Conservation (phyloP, 2,113 vertebrate species). For the Poeciliopsis turrubarensis region DNA sequence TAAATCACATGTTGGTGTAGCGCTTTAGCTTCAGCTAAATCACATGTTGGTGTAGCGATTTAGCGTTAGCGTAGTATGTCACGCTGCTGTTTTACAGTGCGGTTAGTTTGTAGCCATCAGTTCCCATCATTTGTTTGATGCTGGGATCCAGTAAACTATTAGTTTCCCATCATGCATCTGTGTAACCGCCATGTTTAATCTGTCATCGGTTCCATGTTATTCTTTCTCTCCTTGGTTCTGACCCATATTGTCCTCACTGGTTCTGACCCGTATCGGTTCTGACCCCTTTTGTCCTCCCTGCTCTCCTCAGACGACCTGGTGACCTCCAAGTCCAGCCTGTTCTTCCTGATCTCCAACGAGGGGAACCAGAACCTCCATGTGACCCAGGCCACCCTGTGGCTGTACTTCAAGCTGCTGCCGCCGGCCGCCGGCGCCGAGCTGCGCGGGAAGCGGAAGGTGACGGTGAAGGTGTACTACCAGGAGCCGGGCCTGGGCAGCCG, state of each 20-base stretch:
- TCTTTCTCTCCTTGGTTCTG: conserved; percentile 16
- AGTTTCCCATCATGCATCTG: not conserved
- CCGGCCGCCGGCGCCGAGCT: conserved; percentile 81
- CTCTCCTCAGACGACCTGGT: conserved; percentile 86
- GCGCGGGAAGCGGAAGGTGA: conserved; percentile 87
- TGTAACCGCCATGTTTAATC: no score
- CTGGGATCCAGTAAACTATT: not conserved
- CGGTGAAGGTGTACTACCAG: conserved; percentile 93
- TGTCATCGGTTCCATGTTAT: not conserved
- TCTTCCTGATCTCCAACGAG: conserved; percentile 95
- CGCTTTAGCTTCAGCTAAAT: no score
- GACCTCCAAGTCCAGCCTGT: conserved; percentile 92
- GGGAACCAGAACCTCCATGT: conserved; percentile 94
- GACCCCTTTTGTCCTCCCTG: not conserved
- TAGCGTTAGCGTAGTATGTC: no score
- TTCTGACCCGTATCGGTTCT: not conserved
- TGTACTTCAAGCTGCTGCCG: conserved; percentile 93
- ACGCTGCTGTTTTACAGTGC: no score
- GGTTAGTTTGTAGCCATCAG: no score
- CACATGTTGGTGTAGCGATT: no score
- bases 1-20: no score
- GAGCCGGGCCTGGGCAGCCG: conserved; percentile 86
- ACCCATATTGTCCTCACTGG: conserved; percentile 79
- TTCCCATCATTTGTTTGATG: not conserved
- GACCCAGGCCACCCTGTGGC: conserved; percentile 93